Evolutionary conservation across 2,113 vertebrate genomes (phyloP).

Genomic region (Rousettus leschenaultii): DNA sequence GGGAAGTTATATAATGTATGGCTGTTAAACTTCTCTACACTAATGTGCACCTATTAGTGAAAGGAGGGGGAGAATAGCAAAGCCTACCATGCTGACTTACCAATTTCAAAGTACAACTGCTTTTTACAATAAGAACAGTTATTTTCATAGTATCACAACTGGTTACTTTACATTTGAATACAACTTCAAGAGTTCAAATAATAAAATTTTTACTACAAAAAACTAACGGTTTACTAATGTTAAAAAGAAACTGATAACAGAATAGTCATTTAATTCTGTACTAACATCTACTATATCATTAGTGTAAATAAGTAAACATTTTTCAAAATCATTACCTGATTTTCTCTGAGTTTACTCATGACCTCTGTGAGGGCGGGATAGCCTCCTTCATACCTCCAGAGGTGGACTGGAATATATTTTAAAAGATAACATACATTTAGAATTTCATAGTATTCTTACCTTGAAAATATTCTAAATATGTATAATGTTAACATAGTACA

Average conservation of each 20-base stretch:
- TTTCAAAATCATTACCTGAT: constrained; percentile 86
- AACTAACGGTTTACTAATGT: not conserved
- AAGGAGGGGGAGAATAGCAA: not conserved
- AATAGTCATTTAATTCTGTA: constrained; percentile 10
- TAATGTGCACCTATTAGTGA: not conserved
- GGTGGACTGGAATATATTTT: constrained; percentile 90
- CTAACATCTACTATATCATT: not conserved
- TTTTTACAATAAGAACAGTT: not conserved
- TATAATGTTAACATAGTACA: not conserved
- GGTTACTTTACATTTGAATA: not conserved
- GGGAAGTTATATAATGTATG: not conserved
- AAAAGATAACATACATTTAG: constrained; percentile 64
- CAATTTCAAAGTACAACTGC: not conserved
- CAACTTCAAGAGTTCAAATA: constrained; percentile 1
- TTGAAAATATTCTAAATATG: not conserved
- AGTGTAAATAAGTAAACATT: not conserved
- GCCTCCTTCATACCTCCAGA: constrained; percentile 98
- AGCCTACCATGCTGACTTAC: not conserved
- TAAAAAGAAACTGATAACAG: not conserved
- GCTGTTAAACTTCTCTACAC: not conserved
- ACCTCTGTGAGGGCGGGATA: constrained; percentile 99
- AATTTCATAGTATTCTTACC: not conserved
- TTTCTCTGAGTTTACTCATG: constrained; percentile 96
- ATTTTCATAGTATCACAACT: not conserved
- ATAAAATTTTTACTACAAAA: not conserved